These are phyloP conservation scores for Serinus canaria DNA, from an alignment of 2,113 vertebrate species.

Conservation along the genomic window DNA sequence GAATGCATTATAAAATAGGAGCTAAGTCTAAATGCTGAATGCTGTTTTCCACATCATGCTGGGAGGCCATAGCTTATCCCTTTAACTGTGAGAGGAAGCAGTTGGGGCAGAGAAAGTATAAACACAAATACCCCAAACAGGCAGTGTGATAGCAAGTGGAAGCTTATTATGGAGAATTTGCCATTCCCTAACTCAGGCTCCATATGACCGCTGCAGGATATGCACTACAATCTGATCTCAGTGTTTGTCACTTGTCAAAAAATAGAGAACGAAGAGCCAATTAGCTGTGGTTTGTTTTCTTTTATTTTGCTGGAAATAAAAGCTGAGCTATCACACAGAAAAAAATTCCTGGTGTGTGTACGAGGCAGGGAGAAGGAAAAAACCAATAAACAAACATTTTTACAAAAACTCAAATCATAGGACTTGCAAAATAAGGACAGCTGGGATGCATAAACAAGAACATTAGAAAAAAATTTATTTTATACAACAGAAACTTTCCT, in stretches of 20 bases:
- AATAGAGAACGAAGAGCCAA: constrained; percentile 59
- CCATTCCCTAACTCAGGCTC: neutral
- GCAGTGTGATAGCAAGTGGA: neutral
- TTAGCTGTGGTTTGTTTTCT: constrained; percentile 58
- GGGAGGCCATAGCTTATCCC: neutral
- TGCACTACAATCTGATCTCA: constrained; percentile 38
- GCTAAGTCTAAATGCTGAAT: neutral
- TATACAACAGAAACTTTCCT: neutral
- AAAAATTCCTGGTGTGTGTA: constrained; percentile 47
- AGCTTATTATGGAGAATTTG: neutral
- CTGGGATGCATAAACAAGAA: constrained; percentile 59
- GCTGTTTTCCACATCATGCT: neutral
- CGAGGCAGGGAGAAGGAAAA: neutral
- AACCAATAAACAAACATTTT: constrained; percentile 37
- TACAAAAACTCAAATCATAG: constrained; percentile 34
- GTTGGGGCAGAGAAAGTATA: neutral
- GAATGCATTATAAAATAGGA: neutral
- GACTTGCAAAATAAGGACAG: constrained; percentile 62
- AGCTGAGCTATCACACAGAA: constrained; percentile 43
- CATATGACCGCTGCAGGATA: constrained; percentile 46
- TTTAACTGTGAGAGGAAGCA: neutral
- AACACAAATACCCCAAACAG: neutral
- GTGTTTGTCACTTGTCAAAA: constrained; percentile 65
- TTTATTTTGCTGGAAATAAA: constrained; percentile 64
- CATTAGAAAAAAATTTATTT: constrained; percentile 29